A percentile compares a stretch with the other conserved stretches of the same genome.
phyloP scores from a whole-genome alignment of 30 jellyfish, hydroid and myxozoan species.

The Sanderia malayensis region DNA sequence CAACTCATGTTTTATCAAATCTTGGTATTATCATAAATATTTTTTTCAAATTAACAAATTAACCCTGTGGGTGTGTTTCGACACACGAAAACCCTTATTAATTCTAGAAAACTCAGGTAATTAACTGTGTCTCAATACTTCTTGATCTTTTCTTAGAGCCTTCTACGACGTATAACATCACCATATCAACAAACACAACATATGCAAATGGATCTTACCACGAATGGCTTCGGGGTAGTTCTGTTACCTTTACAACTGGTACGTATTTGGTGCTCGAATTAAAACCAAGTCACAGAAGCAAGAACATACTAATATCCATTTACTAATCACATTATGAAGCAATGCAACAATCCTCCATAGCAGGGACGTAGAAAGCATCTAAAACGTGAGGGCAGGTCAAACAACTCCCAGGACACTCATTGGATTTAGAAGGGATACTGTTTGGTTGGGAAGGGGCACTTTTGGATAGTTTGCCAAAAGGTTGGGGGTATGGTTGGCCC shows the following conservation, averaged over 20 bases:
- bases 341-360: background rate
- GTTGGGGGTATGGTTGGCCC: background rate
- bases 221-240: background rate
- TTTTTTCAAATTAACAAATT: background rate
- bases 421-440: too few relatives aligned
- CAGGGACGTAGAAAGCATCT: background rate
- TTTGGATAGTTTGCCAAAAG: background rate
- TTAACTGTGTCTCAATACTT: background rate
- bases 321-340: background rate
- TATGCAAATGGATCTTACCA: background rate
- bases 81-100: background rate
- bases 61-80: background rate
- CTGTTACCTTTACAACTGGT: background rate
- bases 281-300: background rate
- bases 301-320: background rate
- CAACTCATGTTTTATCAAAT: background rate
- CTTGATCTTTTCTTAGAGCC: background rate
- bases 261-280: too few relatives aligned
- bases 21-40: background rate
- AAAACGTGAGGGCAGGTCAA: too few relatives aligned
- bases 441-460: too few relatives aligned
- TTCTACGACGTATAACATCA: background rate
- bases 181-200: background rate
- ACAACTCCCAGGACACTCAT: too few relatives aligned
- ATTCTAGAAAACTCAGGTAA: background rate